Base-by-base conservation (phyloP, 2,888 invertebrate species). In the Oligia fasciuncula region DNA sequence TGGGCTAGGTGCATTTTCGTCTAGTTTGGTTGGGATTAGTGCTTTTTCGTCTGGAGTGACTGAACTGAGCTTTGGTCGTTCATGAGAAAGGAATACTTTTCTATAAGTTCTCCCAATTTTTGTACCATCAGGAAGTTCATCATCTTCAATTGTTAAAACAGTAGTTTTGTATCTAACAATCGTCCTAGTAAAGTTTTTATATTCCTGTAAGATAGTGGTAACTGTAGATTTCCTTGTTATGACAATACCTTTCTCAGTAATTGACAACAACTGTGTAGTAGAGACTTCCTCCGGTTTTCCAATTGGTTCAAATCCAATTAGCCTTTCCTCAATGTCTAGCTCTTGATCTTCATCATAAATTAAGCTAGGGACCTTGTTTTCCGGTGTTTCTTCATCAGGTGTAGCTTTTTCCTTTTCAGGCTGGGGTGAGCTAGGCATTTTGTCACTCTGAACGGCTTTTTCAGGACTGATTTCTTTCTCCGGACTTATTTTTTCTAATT, bases 281-380 rank as follows among this genome's bases (percentile, higher is more conserved):
- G 82, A 78, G 11, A 80, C 29, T 86, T 80, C 83, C 46, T 88
- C 84, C 60, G 87, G 86, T 71, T 85, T 85, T 17, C 81, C 86
- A 19, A 79, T 73, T n/a, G 87, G 87, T 75, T 85, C 87, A 81
- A 85, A 88, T 63, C 87, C 85, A 76, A 90, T 90, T 6, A 90
- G 81, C 35, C 85, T 85, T 72, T 89, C 89, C 63, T 88, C 87
- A 74, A 87, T 77, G 2, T 83, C 81, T 29, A 88, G 46, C 77
- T 89, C 89, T 69, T 88, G 80, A 75, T 87, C 83, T 83, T 86
- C 86, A 40, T 85, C 83, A 71, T 83, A 89, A 71, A 87, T 78
- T 49, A 88, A 76, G 14, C 72, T 76, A 1, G 86, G 71, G 2
- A 70, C n/a, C 13, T 78, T 76, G n/a, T 77, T 76, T 17, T 76